These are phyloP conservation scores for Gnathonemus echidnorhynchus DNA, from an alignment of 2,113 vertebrate species.

Conservation along the genomic window DNA sequence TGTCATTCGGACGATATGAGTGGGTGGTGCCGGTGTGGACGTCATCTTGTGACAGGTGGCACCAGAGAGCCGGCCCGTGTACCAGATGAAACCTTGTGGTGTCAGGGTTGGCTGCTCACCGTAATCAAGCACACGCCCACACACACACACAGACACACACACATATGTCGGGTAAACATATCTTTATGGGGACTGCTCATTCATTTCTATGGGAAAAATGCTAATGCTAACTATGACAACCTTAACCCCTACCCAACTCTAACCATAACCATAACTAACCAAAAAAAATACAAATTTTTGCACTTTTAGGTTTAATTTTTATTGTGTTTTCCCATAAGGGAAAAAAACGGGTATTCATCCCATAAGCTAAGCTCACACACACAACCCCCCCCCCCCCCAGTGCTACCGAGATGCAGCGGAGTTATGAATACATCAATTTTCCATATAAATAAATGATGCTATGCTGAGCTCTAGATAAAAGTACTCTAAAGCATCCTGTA, in stretches of 20 bases:
- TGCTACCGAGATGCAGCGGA: background rate
- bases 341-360: too few species aligned
- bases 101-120: background rate
- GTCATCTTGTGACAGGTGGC: conserved; percentile 21
- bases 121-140: background rate
- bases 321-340: too few species aligned
- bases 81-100: conserved; percentile 26
- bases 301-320: too few species aligned
- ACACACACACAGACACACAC: too few species aligned
- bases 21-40: conserved; percentile 15
- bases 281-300: too few species aligned
- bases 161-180: too few species aligned
- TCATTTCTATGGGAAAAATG: too few species aligned
- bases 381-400: background rate
- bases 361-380: background rate
- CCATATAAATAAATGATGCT: background rate
- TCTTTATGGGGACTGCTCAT: too few species aligned
- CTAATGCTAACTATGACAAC: too few species aligned
- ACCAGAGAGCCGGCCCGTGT: conserved; percentile 18
- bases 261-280: too few species aligned
- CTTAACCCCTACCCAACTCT: background rate
- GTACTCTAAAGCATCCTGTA: background rate
- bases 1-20: background rate
- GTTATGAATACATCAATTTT: background rate
- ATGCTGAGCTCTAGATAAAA: background rate